Conservation (phyloP, 2,113 vertebrate species). For the Terrapene triunguis region DNA sequence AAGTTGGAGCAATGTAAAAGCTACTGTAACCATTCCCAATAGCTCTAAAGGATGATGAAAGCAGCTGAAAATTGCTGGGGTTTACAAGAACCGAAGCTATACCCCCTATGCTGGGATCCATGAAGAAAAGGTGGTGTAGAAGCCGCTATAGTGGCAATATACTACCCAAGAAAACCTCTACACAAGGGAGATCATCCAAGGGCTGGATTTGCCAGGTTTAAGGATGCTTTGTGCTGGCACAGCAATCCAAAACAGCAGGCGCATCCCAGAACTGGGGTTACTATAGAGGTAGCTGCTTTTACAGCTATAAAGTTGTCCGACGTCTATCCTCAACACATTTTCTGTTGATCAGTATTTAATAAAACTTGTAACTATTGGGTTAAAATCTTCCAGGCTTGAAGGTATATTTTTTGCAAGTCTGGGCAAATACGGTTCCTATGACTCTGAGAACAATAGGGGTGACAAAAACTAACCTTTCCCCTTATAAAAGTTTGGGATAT, state of each 20-base stretch:
- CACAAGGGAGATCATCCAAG: not conserved
- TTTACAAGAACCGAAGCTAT: not conserved
- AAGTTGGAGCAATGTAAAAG: not conserved
- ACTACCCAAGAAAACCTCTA: not conserved
- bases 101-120: not conserved
- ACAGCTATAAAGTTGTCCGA: not conserved
- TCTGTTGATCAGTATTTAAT: not conserved
- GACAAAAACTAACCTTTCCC: not conserved
- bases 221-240: not conserved
- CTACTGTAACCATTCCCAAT: not conserved
- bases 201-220: not conserved
- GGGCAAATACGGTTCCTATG: not conserved
- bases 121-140: not conserved
- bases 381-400: not conserved
- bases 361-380: not conserved
- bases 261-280: not conserved
- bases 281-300: not conserved
- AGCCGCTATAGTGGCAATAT: not conserved
- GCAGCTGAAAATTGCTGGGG: not conserved
- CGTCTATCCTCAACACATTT: not conserved
- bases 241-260: not conserved
- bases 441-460: not conserved
- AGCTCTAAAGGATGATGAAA: not conserved
- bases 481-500: not conserved
- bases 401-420: not conserved